phyloP scores from a whole-genome alignment of 1,140 invertebrate genomes.

The Papilio polyxenes region DNA sequence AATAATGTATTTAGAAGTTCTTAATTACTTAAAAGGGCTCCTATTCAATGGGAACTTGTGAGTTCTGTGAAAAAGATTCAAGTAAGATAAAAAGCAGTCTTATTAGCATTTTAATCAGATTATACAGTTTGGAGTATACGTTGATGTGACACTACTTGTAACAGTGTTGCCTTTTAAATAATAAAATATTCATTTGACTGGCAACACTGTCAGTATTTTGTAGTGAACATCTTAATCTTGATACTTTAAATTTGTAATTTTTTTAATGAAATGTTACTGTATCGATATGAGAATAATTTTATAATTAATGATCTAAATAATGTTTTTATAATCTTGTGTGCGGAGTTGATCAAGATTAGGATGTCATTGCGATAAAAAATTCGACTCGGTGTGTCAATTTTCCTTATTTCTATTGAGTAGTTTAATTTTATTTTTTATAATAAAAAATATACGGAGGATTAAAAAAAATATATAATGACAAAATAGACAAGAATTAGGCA shows the following conservation, averaged over 20 bases:
- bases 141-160: slow-evolving; percentile 7
- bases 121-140: slow-evolving; percentile 9
- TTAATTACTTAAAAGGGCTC: too few species aligned
- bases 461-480: neutral
- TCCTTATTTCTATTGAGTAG: slow-evolving; percentile 40
- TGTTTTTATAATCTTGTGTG: neutral
- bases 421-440: slow-evolving; percentile 5
- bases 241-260: slow-evolving; percentile 10
- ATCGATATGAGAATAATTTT: slow-evolving; percentile 3
- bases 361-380: slow-evolving; percentile 32
- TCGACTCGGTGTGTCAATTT: slow-evolving; percentile 19
- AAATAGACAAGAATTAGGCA: slow-evolving; percentile 26
- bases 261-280: slow-evolving; percentile 4
- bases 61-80: neutral
- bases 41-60: too few species aligned
- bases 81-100: neutral
- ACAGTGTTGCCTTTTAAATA: slow-evolving; percentile 13
- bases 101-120: slow-evolving; percentile 22
- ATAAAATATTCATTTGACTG: slow-evolving; percentile 1
- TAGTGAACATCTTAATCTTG: slow-evolving; percentile 33
- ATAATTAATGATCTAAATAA: neutral
- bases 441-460: slow-evolving; percentile 3
- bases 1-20: too few species aligned
- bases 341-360: slow-evolving; percentile 33
- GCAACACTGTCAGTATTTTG: slow-evolving; percentile 29